Evolutionary conservation across 2,113 vertebrate species (phyloP).

Genomic region (Microtus pennsylvanicus): DNA sequence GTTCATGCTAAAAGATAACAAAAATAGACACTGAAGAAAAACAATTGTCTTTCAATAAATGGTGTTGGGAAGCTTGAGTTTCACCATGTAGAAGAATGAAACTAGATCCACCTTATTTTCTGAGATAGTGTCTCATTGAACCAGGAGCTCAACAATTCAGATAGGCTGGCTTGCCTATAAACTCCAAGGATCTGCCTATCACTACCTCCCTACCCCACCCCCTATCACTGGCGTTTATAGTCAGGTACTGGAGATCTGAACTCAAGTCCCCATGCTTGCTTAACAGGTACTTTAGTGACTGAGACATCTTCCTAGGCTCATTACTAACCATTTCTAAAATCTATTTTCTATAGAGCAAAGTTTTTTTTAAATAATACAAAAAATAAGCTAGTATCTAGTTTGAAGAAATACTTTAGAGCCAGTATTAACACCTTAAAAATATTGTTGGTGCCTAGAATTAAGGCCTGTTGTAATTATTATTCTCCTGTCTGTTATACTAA

Average conservation of each 20-base stretch:
- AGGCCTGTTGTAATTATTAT: neutral
- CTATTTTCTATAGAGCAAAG: conserved; percentile 30
- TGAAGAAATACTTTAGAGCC: conserved; percentile 37
- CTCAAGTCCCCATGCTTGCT: neutral
- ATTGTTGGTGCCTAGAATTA: neutral
- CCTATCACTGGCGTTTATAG: neutral
- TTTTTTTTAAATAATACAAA: neutral
- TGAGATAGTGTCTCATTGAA: neutral
- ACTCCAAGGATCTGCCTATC: neutral
- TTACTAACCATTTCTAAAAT: conserved; percentile 26
- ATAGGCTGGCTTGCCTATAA: neutral
- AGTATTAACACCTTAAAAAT: conserved; percentile 21
- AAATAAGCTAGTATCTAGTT: conserved; percentile 40
- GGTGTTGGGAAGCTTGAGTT: neutral
- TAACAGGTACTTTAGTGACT: neutral
- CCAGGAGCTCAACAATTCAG: neutral
- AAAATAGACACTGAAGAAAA: neutral
- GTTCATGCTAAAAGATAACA: neutral
- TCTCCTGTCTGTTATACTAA: conserved; percentile 35
- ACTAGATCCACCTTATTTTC: neutral
- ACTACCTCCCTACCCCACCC: neutral
- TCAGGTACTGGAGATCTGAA: neutral
- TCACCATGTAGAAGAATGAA: neutral
- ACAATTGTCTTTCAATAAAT: neutral
- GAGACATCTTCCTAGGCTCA: neutral